These are phyloP conservation scores for Halcyon malimbica DNA, from an alignment of 2,113 vertebrate genomes.

Conservation along the genomic window DNA sequence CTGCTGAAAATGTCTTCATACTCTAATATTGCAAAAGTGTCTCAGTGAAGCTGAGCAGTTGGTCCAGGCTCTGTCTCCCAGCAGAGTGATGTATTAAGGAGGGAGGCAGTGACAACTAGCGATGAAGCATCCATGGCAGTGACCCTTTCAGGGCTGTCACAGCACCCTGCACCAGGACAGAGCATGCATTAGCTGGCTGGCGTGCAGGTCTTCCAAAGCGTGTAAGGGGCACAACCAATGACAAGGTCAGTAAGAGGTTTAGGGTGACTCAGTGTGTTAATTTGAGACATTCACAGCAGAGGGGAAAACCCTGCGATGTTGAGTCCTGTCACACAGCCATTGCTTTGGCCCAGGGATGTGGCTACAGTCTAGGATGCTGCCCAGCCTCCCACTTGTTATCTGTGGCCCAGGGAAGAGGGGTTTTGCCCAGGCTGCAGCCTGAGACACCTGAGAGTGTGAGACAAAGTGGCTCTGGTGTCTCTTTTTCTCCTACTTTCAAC, in stretches of 20 bases:
- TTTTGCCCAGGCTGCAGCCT: neutral
- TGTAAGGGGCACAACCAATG: fast-evolving
- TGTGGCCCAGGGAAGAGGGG: neutral
- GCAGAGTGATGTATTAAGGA: neutral
- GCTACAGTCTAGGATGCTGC: neutral
- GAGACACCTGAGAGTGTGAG: neutral
- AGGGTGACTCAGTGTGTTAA: neutral
- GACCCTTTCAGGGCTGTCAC: neutral
- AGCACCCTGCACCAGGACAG: neutral
- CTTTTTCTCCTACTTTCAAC: neutral
- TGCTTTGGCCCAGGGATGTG: neutral
- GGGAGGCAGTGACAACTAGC: neutral
- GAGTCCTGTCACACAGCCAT: neutral
- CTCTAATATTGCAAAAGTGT: neutral
- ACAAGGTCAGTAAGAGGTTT: neutral
- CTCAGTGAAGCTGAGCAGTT: neutral
- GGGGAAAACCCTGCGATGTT: fast-evolving
- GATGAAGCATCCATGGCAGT: neutral
- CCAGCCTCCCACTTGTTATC: neutral
- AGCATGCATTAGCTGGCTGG: neutral
- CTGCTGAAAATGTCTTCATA: neutral
- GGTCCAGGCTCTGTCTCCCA: neutral
- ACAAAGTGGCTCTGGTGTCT: neutral
- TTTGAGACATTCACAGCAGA: neutral
- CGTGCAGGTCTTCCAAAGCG: neutral